Base-by-base conservation (phyloP, 2,797 vertebrate species). In the Sebastes hopkinsi region DNA sequence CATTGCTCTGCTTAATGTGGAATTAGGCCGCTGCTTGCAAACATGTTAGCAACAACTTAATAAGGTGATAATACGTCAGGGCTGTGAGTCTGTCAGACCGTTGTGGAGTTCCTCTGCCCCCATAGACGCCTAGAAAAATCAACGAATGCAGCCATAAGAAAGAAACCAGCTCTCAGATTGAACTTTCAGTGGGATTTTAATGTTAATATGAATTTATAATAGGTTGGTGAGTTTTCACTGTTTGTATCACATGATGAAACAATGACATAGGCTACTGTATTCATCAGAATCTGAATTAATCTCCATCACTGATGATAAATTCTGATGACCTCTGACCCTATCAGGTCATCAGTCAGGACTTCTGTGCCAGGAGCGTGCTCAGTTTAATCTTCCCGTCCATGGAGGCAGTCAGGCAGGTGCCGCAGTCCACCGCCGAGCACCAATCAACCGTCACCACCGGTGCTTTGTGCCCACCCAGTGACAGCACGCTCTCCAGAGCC, bases 331-430 rank as follows among this genome's bases (percentile, higher is more conserved):
- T 76, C 12, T 16, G 62, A 72, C 25, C 16, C 32, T 55, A 1
- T 65, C 34, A 73, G 46, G 7, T 62, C 23, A 10, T 30, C 18
- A 5, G 20, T 93, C 85, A 94, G 81, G 95, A 93, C 87, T 99
- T 99, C 69, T 99, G 98, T 22, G 98, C 97, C 80, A 99, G 94
- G 13, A 99, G 96, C 1, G 98, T 99, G 86, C 97, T 99, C 88
- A 99, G 92, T 94, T 98, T 97, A 90, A 99, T 97, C 95, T 98
- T 99, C 62, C 98, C 98, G 0, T 99, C 98, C 98, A 99, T 99
- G 22, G 98, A 99, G 42, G 98, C 98, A 0, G 98, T 99, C 72
- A 99, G 96, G 87, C 98, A 99, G 58, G 97, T 99, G 50, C 98
- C 98, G 0, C 98, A 99, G 93, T 99, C 98, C 95, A 99, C 95